phyloP scores from a whole-genome alignment of 2,888 invertebrate species.

The Drosophila fulvimacula region DNA sequence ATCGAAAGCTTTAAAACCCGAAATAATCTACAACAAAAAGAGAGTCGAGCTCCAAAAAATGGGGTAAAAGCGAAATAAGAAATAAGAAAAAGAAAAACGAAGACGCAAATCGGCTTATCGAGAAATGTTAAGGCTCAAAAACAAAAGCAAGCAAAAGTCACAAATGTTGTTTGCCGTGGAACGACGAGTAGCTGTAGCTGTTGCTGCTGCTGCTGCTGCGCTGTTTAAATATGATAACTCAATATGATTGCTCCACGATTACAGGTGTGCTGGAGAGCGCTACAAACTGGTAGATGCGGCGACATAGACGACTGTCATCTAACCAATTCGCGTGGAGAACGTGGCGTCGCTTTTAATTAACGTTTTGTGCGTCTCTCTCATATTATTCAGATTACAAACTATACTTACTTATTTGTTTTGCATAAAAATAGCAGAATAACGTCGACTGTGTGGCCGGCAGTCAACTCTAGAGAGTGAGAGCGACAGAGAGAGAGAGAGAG shows the following conservation, averaged over 20 bases:
- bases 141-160: conserved; percentile 65
- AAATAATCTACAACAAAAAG: conserved; percentile 37
- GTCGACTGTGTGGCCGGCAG: conserved; percentile 16
- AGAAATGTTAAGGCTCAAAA: conserved; percentile 45
- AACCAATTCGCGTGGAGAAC: conserved; percentile 21
- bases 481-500: neutral
- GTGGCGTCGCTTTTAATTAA: conserved; percentile 66
- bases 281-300: conserved; percentile 54
- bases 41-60: conserved; percentile 13
- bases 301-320: conserved; percentile 29
- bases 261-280: conserved; percentile 61
- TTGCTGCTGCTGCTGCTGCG: conserved; percentile 21
- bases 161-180: conserved; percentile 45
- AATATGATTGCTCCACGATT: conserved; percentile 72
- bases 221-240: conserved; percentile 70
- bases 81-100: conserved; percentile 40
- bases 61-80: conserved; percentile 18
- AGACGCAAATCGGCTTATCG: conserved; percentile 81
- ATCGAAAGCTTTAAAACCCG: neutral
- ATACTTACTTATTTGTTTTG: conserved; percentile 72
- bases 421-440: conserved; percentile 70
- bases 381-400: conserved; percentile 77
- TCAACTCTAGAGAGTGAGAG: conserved; percentile 9
- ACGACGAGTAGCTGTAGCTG: conserved; percentile 22
- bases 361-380: conserved; percentile 46